Base-by-base conservation (phyloP, 2,888 invertebrate genomes). In the Drosophila pseudotakahashii region DNA sequence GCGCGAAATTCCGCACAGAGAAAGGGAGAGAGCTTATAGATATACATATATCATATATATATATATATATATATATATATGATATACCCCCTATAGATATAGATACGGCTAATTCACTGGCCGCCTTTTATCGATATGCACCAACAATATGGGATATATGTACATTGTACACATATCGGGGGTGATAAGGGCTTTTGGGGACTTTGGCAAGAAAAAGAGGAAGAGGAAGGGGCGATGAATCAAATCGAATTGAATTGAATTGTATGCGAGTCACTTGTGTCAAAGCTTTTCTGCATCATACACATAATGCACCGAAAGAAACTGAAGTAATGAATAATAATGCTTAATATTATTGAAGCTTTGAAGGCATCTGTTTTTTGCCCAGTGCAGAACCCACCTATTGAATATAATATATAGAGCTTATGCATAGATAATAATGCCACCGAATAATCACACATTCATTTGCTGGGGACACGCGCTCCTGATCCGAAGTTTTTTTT, bases 1-100 rank as follows among this genome's bases (percentile, higher is more conserved):
- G 76, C 72, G 81, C 77, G 84, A 81, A 81, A 81, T 81, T 81
- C 81, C 84, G 66, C 76, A 76, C 69, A 55, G 47, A 66, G 45
- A 67, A 67, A 19, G 23, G 41, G 37, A 53, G 37, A 52, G 16
- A 23, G 41, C 57, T 41, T 59, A 41, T 32, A 50, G 10, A 14
- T 36, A 48, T 45, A 9, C 19, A 26, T n/a, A n/a, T n/a, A n/a
- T n/a, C n/a, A 52, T 30, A 10, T 16, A 23, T 37, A 30, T 39
- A 7, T 23, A 30, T 30, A 26, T 1, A 52, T 30, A 10, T 16
- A 23, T 37, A 30, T 39, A 7, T 23, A 30, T 30, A 26, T 1
- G 2, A 26, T 26, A 26, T 6, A 36, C 37, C 16, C 13, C 34
- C 34, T 44, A 44, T 48, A 70, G 75, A 78, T 73, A 84, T 47